Evolutionary conservation across 2,888 invertebrate species (phyloP), one percentile per base, ranked within the genome.

Genomic region (Caenorhabditis auriculariae): DNA sequence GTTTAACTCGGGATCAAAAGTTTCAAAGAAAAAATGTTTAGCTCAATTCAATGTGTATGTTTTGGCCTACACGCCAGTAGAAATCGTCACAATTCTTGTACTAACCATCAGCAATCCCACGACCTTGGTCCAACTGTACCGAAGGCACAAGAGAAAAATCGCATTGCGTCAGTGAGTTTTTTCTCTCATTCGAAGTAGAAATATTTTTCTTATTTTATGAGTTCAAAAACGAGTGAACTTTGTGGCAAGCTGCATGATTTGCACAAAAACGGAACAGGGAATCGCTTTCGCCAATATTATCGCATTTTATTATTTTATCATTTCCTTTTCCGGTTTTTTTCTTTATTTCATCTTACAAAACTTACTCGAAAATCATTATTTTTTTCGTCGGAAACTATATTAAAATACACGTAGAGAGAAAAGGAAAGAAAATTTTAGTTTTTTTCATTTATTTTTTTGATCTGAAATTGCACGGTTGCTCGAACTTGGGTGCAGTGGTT

Each of bases 31-130:
- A n/a, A n/a, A n/a, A n/a, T n/a, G n/a, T n/a, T n/a, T n/a, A 46
- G 12, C n/a, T 17, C 21, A 38, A 47, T 59, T 69, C 56, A 80
- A 79, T 61, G 52, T 75, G 37, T 79, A 80, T 54, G 77, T 73
- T 21, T 54, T 75, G 32, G 69, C 72, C 17, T 80, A 80, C 60
- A 74, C 77, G 2, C 81, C 81, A 6, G 57, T 80, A 3, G 81
- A 81, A 49, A 58, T 81, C 12, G 39, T 69, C 17, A 76, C 79
- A 15, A 70, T 81, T 47, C 48, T 66, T 19, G 72, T 78, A 3
- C 60, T 81, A 35, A 69, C 78, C 12, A 65, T 81, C 44, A 70
- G 69, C 53, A 81, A 78, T 66, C 81, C 81, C 2, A 74, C 80
- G 44, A 81, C 80, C 2, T 56, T 81, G 17, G 64, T 78, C 5